phyloP scores from a whole-genome alignment of 2,113 vertebrate genomes.

The Python bivittatus region DNA sequence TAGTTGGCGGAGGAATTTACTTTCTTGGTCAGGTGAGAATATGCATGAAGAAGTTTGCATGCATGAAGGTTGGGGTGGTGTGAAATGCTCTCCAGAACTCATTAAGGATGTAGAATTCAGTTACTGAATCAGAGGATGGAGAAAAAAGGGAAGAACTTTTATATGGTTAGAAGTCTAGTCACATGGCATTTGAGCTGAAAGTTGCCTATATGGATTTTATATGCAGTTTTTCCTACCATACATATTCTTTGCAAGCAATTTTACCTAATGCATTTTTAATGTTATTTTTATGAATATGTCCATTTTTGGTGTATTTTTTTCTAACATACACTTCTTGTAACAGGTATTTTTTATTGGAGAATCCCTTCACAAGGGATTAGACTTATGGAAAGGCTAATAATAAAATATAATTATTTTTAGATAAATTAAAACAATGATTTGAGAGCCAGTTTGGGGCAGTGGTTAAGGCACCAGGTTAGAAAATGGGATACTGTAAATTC shows the following conservation, averaged over 20 bases:
- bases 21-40: slow-evolving; percentile 93
- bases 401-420: background rate
- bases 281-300: background rate
- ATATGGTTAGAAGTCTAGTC: background rate
- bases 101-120: background rate
- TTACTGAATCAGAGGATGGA: background rate
- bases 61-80: background rate
- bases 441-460: background rate
- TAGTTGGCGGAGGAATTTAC: slow-evolving; percentile 97
- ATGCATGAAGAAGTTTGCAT: background rate
- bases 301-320: background rate
- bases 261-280: background rate
- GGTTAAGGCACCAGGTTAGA: background rate
- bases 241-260: background rate
- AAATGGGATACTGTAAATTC: background rate
- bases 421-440: background rate
- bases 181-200: background rate
- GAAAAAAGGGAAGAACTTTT: background rate
- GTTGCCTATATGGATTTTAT: background rate
- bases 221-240: background rate
- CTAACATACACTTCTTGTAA: background rate
- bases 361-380: background rate
- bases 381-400: background rate
- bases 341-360: background rate
- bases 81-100: background rate